Evolutionary conservation across 2,797 vertebrate genomes (phyloP).

Genomic region (Melanitta fusca): DNA sequence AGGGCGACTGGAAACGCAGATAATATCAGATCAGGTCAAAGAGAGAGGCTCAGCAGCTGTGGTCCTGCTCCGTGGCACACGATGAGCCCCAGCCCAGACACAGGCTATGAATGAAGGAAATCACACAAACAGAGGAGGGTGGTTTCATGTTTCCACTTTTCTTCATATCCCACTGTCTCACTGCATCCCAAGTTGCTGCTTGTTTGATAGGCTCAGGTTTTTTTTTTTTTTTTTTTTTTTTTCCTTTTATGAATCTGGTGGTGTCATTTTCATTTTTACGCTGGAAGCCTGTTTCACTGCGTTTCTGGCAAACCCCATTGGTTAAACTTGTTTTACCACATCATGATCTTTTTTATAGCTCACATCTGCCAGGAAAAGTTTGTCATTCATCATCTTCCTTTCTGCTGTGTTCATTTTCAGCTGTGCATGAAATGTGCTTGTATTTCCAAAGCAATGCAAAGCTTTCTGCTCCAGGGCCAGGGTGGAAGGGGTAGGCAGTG

Average conservation of each 20-base stretch:
- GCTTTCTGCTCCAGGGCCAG: neutral
- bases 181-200: neutral
- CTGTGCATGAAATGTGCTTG: neutral
- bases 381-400: neutral
- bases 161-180: neutral
- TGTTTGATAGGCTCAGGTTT: neutral
- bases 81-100: neutral
- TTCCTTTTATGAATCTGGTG: neutral
- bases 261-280: conserved; percentile 35
- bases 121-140: neutral
- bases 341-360: conserved; percentile 3
- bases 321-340: conserved; percentile 44
- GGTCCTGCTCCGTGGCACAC: rapidly evolving
- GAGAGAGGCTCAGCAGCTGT: neutral
- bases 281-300: neutral
- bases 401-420: neutral
- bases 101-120: neutral
- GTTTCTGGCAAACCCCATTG: conserved; percentile 31
- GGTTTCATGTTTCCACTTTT: neutral
- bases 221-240: neutral
- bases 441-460: neutral
- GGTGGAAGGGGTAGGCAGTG: neutral
- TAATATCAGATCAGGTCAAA: neutral
- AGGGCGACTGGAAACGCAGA: neutral
- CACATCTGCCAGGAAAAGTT: conserved; percentile 26